Percentiles rank a stretch among this genome's conserved stretches.
These are phyloP conservation scores for Dendrolimus punctatus DNA, from an alignment of 1,140 invertebrate species.

Conservation along the genomic window DNA sequence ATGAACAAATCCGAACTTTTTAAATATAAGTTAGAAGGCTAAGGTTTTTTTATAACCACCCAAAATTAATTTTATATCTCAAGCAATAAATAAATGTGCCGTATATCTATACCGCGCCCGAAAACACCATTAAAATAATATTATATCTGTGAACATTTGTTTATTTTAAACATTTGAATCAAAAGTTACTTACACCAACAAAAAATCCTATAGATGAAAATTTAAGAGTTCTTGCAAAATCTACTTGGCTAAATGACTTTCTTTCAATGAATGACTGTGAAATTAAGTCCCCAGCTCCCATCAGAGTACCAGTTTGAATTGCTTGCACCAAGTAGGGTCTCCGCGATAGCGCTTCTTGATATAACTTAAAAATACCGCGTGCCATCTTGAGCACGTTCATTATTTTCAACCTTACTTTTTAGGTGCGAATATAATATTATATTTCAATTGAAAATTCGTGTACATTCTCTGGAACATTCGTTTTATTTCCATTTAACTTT, in stretches of 20 bases:
- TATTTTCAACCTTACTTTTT: background rate
- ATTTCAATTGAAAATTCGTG: no score
- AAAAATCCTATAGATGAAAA: conserved; percentile 67
- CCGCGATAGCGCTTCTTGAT: conserved; percentile 47
- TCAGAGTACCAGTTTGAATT: conserved; percentile 67
- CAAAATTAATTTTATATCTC: conserved; percentile 1
- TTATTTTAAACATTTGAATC: background rate
- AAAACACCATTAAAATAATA: no score
- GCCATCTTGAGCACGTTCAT: background rate
- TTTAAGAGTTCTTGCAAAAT: conserved; percentile 54
- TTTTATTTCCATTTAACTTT: no score
- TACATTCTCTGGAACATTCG: no score
- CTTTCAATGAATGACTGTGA: conserved; percentile 68
- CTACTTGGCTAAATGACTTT: conserved; percentile 36
- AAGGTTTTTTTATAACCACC: conserved; percentile 3
- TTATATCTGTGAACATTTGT: no score
- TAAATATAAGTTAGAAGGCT: no score
- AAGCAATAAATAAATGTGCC: no score
- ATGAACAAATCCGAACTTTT: no score
- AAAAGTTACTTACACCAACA: conserved; percentile 60
- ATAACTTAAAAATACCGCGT: conserved; percentile 43
- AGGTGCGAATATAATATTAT: no score
- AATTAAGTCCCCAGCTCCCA: conserved; percentile 69
- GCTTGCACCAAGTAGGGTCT: conserved; percentile 63
- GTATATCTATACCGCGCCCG: no score